A percentile compares a stretch with the other conserved stretches of the same genome.
Evolutionary conservation across 2,797 vertebrate genomes (phyloP).

Genomic region (Tadarida brasiliensis): DNA sequence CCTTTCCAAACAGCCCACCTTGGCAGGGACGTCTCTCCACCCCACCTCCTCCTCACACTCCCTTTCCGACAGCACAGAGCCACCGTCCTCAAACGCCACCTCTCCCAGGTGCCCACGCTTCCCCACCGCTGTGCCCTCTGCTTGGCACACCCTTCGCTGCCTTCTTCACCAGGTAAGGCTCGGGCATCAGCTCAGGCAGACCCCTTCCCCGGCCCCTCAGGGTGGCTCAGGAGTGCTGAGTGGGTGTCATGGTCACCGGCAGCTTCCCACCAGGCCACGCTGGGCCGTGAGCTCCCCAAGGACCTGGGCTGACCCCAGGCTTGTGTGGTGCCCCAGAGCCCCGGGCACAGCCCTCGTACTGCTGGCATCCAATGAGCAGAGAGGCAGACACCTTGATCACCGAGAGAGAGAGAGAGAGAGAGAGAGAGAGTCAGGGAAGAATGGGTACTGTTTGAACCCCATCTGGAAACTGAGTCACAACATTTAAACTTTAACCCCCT

Average conservation of each 20-base stretch:
- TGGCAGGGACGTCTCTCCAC: not conserved
- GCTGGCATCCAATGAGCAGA: fast-evolving
- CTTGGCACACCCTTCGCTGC: not conserved
- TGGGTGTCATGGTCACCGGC: fast-evolving
- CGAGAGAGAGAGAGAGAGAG: fast-evolving
- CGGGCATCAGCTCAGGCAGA: not conserved
- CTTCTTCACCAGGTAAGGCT: not conserved
- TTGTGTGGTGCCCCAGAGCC: fast-evolving
- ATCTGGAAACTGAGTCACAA: fast-evolving
- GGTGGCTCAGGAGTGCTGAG: fast-evolving
- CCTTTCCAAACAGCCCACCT: constrained; percentile 67
- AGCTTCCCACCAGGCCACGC: not conserved
- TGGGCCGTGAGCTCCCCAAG: fast-evolving
- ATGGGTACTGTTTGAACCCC: fast-evolving
- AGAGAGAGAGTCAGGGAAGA: not conserved
- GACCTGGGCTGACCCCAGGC: not conserved
- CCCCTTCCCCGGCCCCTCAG: fast-evolving
- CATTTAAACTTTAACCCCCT: fast-evolving
- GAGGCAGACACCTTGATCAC: fast-evolving
- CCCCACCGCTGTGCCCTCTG: fast-evolving
- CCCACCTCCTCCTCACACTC: not conserved
- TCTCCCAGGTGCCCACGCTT: fast-evolving
- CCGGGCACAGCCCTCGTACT: fast-evolving
- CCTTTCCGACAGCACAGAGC: not conserved
- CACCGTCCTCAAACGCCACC: fast-evolving